A percentile compares a stretch with the other conserved stretches of the same genome.
Conservation (phyloP, 1,140 invertebrate genomes). For the Melitaea cinxia region DNA sequence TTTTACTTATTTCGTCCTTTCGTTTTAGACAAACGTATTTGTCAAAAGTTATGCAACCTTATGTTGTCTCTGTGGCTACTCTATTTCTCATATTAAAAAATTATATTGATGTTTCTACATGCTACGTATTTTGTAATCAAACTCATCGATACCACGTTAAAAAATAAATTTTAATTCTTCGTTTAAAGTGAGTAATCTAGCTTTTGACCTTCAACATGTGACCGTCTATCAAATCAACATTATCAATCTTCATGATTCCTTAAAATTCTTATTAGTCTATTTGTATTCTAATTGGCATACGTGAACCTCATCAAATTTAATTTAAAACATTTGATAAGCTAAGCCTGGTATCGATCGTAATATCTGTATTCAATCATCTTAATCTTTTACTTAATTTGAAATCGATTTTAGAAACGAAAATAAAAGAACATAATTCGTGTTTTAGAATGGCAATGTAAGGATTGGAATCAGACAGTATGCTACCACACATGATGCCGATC, state of each 20-base stretch:
- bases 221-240: constrained; percentile 45
- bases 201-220: constrained; percentile 76
- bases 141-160: neutral
- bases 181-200: constrained; percentile 1
- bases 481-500: constrained; percentile 90
- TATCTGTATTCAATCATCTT: no score
- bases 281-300: neutral
- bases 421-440: constrained; percentile 10
- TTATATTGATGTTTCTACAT: neutral
- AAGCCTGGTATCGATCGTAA: no score
- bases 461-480: constrained; percentile 84
- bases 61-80: neutral
- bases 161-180: neutral
- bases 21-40: constrained; percentile 13
- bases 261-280: neutral
- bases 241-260: neutral
- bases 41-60: constrained; percentile 50
- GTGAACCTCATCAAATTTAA: neutral
- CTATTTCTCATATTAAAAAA: neutral
- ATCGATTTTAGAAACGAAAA: no score
- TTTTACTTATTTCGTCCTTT: constrained; percentile 26
- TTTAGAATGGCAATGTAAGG: constrained; percentile 69
- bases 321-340: no score
- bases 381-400: no score
- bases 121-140: neutral